phyloP scores from a whole-genome alignment of 2,888 invertebrate genomes.

The Molanna angustata region DNA sequence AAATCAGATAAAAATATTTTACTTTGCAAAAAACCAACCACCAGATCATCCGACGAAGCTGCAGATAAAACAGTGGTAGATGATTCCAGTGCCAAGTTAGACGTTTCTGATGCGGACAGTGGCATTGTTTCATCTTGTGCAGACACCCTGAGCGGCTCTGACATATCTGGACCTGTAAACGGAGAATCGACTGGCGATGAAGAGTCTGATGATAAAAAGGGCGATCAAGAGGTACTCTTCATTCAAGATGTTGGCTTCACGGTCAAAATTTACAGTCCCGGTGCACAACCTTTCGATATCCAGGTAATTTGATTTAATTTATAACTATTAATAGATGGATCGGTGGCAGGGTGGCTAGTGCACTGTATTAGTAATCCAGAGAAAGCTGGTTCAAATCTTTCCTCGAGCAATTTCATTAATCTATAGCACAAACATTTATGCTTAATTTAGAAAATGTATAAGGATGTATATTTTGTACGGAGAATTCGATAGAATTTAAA shows the following conservation, averaged over 20 bases:
- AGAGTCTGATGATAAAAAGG: constrained; percentile 58
- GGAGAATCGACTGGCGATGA: constrained; percentile 51
- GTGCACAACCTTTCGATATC: constrained; percentile 88
- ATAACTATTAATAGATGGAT: too few species aligned
- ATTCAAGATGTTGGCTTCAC: constrained; percentile 90
- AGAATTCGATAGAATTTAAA: too few species aligned
- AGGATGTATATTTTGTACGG: too few species aligned
- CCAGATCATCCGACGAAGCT: not conserved
- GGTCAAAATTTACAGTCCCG: constrained; percentile 91
- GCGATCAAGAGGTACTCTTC: constrained; percentile 78
- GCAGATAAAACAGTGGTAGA: not conserved
- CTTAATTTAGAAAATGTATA: too few species aligned
- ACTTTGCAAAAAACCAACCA: not conserved
- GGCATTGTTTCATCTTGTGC: constrained; percentile 13
- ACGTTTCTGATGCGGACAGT: constrained; percentile 15
- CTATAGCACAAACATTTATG: too few species aligned
- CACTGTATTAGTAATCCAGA: too few species aligned
- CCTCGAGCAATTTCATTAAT: too few species aligned
- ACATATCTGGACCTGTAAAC: constrained; percentile 8
- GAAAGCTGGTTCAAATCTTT: too few species aligned
- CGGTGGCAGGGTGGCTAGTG: too few species aligned
- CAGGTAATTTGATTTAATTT: constrained; percentile 58
- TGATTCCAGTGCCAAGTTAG: not conserved
- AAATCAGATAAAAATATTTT: not conserved
- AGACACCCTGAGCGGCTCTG: constrained; percentile 5